These are phyloP conservation scores for Eristalis tenax DNA, from an alignment of 2,888 invertebrate genomes.

Conservation along the genomic window DNA sequence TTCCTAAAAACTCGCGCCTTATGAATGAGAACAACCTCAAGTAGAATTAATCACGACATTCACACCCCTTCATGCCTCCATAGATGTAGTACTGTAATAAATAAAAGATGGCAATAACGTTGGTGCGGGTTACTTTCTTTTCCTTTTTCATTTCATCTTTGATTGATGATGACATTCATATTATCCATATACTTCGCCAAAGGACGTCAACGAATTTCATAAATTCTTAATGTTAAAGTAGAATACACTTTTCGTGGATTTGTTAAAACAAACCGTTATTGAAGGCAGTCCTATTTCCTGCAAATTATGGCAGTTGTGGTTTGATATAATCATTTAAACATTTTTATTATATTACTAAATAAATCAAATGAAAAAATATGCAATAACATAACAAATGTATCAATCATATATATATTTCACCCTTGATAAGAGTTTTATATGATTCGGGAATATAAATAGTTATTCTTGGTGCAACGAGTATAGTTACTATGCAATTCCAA, in stretches of 20 bases:
- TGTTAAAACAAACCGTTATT: background rate
- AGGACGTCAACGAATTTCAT: conserved; percentile 67
- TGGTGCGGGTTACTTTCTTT: conserved; percentile 30
- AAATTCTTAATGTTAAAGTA: conserved; percentile 42
- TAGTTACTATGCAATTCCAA: too few relatives aligned
- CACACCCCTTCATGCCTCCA: conserved; percentile 27
- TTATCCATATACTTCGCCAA: conserved; percentile 65
- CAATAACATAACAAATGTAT: too few relatives aligned
- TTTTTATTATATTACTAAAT: too few relatives aligned
- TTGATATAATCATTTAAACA: conserved; percentile 49
- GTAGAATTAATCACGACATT: conserved; percentile 65
- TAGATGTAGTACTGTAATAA: conserved; percentile 44
- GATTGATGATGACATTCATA: conserved; percentile 72
- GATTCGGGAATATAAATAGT: too few relatives aligned
- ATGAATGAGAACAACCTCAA: conserved; percentile 65
- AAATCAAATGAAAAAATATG: conserved; percentile 1
- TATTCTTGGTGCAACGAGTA: too few relatives aligned
- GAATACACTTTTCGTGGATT: conserved; percentile 38
- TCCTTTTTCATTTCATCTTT: conserved; percentile 60
- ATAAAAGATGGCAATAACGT: conserved; percentile 47
- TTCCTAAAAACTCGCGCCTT: conserved; percentile 66
- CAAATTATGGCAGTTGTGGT: background rate
- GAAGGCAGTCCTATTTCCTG: background rate
- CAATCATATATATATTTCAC: too few relatives aligned
- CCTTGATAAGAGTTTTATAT: too few relatives aligned